A percentile compares a stretch with the other conserved stretches of the same genome.
phyloP scores from a whole-genome alignment of 2,113 vertebrate genomes.

The Gallinago media region DNA sequence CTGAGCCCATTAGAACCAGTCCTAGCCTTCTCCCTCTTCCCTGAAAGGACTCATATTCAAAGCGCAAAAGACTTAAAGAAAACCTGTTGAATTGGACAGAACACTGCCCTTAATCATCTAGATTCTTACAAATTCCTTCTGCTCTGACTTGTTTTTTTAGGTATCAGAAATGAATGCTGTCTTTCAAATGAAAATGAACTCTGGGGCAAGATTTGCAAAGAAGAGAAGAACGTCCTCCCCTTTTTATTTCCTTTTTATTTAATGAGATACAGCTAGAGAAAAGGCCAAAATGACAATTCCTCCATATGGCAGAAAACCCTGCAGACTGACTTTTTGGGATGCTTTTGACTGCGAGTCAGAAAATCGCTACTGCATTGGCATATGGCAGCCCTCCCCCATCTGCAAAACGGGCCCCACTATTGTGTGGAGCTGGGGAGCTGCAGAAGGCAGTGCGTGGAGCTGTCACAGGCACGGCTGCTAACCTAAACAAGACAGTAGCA shows the following conservation, averaged over 20 bases:
- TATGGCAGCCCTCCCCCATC: neutral
- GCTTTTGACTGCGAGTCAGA: neutral
- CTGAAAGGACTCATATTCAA: neutral
- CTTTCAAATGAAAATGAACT: neutral
- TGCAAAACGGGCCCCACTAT: neutral
- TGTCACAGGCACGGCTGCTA: neutral
- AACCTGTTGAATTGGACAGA: neutral
- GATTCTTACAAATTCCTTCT: neutral
- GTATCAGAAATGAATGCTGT: neutral
- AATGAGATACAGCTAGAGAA: conserved; percentile 10
- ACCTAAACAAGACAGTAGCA: neutral
- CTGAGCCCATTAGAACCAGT: neutral
- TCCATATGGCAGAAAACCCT: conserved; percentile 34
- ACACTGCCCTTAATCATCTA: neutral
- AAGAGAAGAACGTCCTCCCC: neutral
- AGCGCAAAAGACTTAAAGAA: neutral
- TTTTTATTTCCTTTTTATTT: conserved; percentile 8
- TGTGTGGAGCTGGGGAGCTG: neutral
- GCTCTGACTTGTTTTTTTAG: neutral
- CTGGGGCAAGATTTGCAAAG: neutral
- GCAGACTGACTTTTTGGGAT: neutral
- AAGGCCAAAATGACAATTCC: neutral
- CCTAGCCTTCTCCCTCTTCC: neutral
- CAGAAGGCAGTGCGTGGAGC: neutral
- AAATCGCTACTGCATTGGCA: neutral